phyloP scores from a whole-genome alignment of 2,797 vertebrate species.

The Eleutherodactylus coqui region DNA sequence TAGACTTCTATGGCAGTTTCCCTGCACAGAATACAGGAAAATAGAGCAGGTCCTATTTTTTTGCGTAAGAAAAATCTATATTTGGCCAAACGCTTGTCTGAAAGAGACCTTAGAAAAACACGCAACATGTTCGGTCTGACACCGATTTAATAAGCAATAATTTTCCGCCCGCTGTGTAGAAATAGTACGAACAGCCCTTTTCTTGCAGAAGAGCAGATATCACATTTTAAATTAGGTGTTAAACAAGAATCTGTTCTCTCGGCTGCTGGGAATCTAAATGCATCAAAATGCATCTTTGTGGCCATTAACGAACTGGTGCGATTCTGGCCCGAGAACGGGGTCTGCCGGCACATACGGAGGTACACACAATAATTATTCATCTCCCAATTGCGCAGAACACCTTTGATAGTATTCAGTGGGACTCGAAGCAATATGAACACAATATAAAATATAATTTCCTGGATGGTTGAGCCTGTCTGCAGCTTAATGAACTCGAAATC shows the following conservation, averaged over 20 bases:
- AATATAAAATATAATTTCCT: conserved; percentile 59
- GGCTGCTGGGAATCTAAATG: background rate
- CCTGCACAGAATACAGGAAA: no score
- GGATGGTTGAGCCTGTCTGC: conserved; percentile 50
- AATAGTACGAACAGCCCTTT: no score
- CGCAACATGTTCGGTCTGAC: no score
- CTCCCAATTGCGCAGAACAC: background rate
- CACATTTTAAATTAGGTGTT: background rate
- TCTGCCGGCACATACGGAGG: background rate
- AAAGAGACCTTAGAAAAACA: no score
- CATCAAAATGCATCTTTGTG: background rate
- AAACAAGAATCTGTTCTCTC: background rate
- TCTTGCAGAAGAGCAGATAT: background rate
- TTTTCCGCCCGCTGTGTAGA: no score
- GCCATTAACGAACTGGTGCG: background rate
- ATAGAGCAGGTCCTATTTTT: no score
- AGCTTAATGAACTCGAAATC: conserved; percentile 53
- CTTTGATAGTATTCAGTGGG: conserved; percentile 37
- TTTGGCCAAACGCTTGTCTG: no score
- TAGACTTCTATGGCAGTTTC: no score
- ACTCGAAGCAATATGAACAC: conserved; percentile 43
- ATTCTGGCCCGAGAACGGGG: background rate
- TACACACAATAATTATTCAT: conserved; percentile 9
- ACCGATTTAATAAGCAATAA: no score
- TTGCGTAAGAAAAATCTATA: no score